A percentile compares a stretch with the other conserved stretches of the same genome.
phyloP scores from a whole-genome alignment of 2,888 invertebrate genomes.

The Sabatieria punctata region DNA sequence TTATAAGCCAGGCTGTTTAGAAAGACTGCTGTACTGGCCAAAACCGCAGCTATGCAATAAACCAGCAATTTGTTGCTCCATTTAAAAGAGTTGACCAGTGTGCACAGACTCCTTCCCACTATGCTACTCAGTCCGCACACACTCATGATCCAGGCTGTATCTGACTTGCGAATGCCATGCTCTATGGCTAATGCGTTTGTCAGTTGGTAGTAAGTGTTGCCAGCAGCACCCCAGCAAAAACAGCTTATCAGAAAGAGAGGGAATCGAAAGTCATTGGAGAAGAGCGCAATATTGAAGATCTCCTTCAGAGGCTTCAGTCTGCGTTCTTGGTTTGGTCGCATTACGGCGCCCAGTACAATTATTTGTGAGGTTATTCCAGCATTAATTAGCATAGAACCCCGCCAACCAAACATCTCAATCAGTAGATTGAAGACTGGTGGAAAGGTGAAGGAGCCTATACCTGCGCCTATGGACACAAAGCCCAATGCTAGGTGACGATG shows the following conservation, averaged over 20 bases:
- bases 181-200: neutral
- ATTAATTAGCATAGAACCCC: neutral
- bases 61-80: too few species aligned
- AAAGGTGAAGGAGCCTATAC: neutral
- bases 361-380: neutral
- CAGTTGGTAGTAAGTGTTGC: neutral
- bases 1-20: neutral
- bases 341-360: neutral
- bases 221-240: neutral
- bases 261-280: neutral
- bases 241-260: neutral
- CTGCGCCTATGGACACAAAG: neutral
- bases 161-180: neutral
- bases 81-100: neutral
- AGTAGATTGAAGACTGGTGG: neutral
- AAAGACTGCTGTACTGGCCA: neutral
- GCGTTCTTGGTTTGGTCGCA: neutral
- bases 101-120: neutral
- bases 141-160: neutral
- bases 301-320: neutral
- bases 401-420: neutral
- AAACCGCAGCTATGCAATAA: neutral
- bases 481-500: neutral
- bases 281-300: neutral
- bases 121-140: neutral